Conservation (phyloP, 2,888 invertebrate genomes). For the Cheiracanthium punctorium region DNA sequence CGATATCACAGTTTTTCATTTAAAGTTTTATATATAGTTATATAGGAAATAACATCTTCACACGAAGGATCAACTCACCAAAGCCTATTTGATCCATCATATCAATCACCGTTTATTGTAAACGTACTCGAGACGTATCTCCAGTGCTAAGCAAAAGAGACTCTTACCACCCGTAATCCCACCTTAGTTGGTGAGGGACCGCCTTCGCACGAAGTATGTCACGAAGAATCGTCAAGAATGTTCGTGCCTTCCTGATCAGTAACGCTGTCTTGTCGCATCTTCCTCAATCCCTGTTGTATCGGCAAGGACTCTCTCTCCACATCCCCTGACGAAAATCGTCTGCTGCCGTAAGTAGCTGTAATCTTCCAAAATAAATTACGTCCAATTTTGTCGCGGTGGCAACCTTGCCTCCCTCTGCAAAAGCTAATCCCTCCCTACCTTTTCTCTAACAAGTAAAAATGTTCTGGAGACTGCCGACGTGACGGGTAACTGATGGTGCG, state of each 20-base stretch:
- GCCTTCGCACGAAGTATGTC: neutral
- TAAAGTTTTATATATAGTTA: too few species aligned
- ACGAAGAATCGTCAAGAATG: neutral
- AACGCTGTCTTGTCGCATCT: neutral
- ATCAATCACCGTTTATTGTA: too few species aligned
- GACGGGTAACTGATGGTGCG: conserved; percentile 14
- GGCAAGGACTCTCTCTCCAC: neutral
- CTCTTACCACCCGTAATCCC: neutral
- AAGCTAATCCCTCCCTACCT: neutral
- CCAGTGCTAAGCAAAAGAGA: too few species aligned
- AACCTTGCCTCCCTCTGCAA: neutral
- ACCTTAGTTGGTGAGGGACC: neutral
- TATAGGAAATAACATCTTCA: too few species aligned
- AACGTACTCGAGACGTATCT: neutral
- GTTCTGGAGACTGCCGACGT: neutral
- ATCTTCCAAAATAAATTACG: conserved; percentile 28
- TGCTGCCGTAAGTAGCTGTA: neutral
- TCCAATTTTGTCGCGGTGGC: neutral
- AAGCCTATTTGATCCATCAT: too few species aligned
- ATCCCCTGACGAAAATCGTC: neutral
- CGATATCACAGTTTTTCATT: too few species aligned
- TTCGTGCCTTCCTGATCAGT: neutral
- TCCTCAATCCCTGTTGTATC: neutral
- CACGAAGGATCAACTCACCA: too few species aligned
- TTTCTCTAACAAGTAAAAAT: conserved; percentile 38